phyloP scores from a whole-genome alignment of 2,888 invertebrate genomes.

The Dioctria rufipes region DNA sequence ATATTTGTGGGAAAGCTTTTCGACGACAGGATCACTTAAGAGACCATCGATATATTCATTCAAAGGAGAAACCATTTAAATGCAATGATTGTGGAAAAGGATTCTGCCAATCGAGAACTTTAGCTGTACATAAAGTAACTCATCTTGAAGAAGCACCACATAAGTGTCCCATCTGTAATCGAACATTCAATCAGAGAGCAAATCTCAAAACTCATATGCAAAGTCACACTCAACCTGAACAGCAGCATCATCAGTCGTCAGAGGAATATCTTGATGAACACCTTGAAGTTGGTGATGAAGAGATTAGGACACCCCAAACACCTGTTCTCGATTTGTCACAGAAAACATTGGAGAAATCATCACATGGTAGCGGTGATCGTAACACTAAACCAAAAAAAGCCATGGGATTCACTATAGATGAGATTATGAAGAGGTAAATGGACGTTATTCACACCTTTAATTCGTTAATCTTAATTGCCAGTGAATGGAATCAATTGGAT shows the following conservation, averaged over 20 bases:
- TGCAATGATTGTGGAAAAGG: constrained; percentile 98
- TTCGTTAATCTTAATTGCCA: neutral
- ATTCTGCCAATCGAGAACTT: constrained; percentile 96
- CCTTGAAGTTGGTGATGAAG: neutral
- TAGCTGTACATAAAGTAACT: constrained; percentile 95
- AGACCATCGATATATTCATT: constrained; percentile 97
- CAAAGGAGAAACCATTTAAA: constrained; percentile 98
- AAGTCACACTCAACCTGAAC: constrained; percentile 78
- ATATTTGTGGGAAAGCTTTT: constrained; percentile 96
- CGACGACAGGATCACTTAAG: constrained; percentile 94
- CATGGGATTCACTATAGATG: constrained; percentile 88
- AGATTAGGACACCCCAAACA: constrained; percentile 53
- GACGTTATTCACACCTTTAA: neutral
- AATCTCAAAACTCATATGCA: constrained; percentile 92
- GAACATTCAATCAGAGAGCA: constrained; percentile 93
- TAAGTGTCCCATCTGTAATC: constrained; percentile 90
- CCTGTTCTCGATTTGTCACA: constrained; percentile 75
- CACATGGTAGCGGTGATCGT: constrained; percentile 61
- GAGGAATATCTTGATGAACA: constrained; percentile 28
- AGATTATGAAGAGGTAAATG: constrained; percentile 87
- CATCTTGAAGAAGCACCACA: constrained; percentile 95
- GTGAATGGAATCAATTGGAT: neutral
- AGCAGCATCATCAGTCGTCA: neutral
- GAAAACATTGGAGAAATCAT: constrained; percentile 66
- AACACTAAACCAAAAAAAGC: constrained; percentile 71